A percentile compares a stretch with the other conserved stretches of the same genome.
These are phyloP conservation scores for Pangasius sanitwongsei DNA, from an alignment of 2,797 vertebrate genomes.

Conservation along the genomic window DNA sequence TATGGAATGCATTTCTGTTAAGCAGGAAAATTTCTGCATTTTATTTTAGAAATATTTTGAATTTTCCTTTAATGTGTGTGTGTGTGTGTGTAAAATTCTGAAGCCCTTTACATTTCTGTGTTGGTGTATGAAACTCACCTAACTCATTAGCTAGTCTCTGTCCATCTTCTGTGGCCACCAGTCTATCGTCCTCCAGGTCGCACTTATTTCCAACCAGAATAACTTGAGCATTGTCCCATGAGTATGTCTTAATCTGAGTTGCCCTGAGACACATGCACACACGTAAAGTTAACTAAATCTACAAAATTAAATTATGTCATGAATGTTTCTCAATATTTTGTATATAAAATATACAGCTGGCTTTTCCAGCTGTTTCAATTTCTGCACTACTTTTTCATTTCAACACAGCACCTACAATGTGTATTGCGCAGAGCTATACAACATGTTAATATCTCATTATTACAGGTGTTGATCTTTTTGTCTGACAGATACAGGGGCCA, in stretches of 20 bases:
- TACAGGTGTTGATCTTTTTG: neutral
- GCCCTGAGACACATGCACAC: constrained; percentile 73
- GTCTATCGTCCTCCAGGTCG: constrained; percentile 87
- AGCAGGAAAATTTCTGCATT: neutral
- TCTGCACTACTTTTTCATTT: neutral
- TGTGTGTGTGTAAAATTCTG: neutral
- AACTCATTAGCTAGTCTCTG: constrained; percentile 82
- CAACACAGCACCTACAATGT: neutral
- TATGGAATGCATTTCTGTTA: neutral
- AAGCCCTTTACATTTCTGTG: constrained; percentile 5
- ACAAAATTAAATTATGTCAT: neutral
- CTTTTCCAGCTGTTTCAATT: neutral
- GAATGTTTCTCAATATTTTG: neutral
- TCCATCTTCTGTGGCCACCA: constrained; percentile 80
- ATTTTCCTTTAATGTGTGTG: neutral
- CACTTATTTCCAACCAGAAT: constrained; percentile 89
- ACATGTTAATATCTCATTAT: neutral
- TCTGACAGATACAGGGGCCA: neutral
- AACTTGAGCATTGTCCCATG: constrained; percentile 91
- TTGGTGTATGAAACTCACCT: constrained; percentile 68
- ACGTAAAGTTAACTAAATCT: neutral
- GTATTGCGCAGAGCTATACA: neutral
- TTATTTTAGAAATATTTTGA: neutral
- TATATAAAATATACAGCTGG: neutral
- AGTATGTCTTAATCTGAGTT: constrained; percentile 93